phyloP scores from a whole-genome alignment of 2,113 vertebrate genomes.

The Albula glossodonta region DNA sequence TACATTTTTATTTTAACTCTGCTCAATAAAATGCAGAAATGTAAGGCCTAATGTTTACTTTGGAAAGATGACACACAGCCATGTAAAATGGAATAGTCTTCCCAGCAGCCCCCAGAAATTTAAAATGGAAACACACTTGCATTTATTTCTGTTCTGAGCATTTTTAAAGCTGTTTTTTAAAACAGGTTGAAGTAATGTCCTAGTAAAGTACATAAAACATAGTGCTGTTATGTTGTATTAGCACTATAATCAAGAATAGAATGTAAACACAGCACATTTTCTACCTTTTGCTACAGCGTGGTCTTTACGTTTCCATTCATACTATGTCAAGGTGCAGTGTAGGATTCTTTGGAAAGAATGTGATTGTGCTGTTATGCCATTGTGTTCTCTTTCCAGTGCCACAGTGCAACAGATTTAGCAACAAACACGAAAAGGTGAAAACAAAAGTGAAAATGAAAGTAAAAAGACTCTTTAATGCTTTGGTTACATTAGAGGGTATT shows the following conservation, averaged over 20 bases:
- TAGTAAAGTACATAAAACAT: neutral
- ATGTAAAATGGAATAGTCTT: constrained; percentile 39
- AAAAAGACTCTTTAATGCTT: too few species aligned
- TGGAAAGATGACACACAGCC: constrained; percentile 55
- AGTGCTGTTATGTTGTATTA: neutral
- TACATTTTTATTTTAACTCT: constrained; percentile 65
- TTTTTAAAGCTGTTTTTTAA: neutral
- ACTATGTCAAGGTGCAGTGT: neutral
- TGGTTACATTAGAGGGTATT: too few species aligned
- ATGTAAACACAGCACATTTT: neutral
- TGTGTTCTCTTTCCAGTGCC: too few species aligned
- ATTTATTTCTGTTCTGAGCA: neutral
- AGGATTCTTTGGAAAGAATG: too few species aligned
- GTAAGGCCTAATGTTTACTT: constrained; percentile 68
- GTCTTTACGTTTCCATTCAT: neutral
- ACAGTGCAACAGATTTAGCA: too few species aligned
- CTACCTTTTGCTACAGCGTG: neutral
- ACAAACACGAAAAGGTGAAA: too few species aligned
- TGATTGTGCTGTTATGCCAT: too few species aligned
- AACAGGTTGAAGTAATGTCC: neutral
- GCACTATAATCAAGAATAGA: neutral
- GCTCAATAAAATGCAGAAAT: constrained; percentile 67
- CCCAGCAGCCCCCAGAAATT: constrained; percentile 47
- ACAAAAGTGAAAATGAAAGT: too few species aligned
- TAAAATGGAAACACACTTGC: neutral